Evolutionary conservation across 2,888 invertebrate species (phyloP).

Genomic region (Pollenia angustigena): DNA sequence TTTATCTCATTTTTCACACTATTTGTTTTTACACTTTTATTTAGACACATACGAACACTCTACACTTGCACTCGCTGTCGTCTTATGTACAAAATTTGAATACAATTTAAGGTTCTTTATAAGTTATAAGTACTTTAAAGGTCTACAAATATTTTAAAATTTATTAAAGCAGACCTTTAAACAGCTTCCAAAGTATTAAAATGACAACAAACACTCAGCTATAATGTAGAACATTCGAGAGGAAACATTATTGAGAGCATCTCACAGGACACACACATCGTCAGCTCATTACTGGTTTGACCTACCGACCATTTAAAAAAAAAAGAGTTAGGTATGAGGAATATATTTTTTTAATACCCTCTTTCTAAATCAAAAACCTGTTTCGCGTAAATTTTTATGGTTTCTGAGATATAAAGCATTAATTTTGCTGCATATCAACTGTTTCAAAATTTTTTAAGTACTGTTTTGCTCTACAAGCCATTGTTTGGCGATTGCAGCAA

Average conservation of each 20-base stretch:
- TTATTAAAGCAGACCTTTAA: conserved; percentile 64
- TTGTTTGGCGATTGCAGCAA: too few species aligned
- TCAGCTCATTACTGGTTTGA: too few species aligned
- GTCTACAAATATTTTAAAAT: conserved; percentile 51
- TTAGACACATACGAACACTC: conserved; percentile 50
- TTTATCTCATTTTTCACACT: conserved; percentile 28
- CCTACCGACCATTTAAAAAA: too few species aligned
- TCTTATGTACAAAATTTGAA: neutral
- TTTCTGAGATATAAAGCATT: too few species aligned
- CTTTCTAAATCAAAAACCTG: too few species aligned
- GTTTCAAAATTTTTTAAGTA: too few species aligned
- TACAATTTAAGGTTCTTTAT: neutral
- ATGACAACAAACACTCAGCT: conserved; percentile 7
- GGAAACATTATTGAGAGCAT: neutral
- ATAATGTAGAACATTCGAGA: neutral
- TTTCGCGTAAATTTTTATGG: too few species aligned
- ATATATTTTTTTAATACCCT: too few species aligned
- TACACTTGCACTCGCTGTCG: neutral
- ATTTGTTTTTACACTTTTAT: conserved; percentile 71
- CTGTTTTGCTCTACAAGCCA: too few species aligned
- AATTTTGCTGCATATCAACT: too few species aligned
- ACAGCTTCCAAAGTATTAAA: conserved; percentile 49
- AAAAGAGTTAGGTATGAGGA: too few species aligned
- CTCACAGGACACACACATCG: neutral
- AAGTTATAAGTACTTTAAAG: neutral